These are phyloP conservation scores for Sarcoramphus papa DNA, from an alignment of 2,797 vertebrate species.

Conservation along the genomic window DNA sequence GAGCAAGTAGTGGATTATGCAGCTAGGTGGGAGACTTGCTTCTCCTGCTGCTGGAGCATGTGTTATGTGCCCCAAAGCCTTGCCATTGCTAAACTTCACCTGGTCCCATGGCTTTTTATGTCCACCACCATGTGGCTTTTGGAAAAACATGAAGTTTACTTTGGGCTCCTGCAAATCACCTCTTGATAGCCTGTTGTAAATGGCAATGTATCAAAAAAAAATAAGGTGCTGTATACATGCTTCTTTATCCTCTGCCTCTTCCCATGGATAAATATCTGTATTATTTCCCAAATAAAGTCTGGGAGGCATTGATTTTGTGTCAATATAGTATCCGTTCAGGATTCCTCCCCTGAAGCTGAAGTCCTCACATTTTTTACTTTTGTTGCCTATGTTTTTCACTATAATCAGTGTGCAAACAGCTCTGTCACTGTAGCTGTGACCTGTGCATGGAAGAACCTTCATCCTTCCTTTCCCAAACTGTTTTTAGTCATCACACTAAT, in stretches of 20 bases:
- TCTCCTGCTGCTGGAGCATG: neutral
- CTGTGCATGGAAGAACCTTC: neutral
- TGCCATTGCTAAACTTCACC: neutral
- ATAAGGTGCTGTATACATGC: neutral
- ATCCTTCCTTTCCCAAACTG: neutral
- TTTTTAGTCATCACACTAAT: neutral
- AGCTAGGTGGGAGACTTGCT: neutral
- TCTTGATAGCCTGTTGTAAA: neutral
- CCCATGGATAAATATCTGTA: too few species aligned
- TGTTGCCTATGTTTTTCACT: neutral
- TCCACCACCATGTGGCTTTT: neutral
- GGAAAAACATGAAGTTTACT: neutral
- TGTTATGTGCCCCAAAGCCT: neutral
- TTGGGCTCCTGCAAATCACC: neutral
- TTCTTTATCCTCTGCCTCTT: neutral
- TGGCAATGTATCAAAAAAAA: neutral
- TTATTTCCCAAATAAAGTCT: neutral
- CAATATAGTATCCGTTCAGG: neutral
- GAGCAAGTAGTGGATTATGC: neutral
- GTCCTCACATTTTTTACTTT: neutral
- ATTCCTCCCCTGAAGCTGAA: neutral
- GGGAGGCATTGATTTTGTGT: neutral
- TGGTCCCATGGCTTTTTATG: rapidly evolving
- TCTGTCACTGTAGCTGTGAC: neutral
- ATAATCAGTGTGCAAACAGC: neutral